These are phyloP conservation scores for Agonopterix heracliana DNA, from an alignment of 2,888 invertebrate species.

Conservation along the genomic window DNA sequence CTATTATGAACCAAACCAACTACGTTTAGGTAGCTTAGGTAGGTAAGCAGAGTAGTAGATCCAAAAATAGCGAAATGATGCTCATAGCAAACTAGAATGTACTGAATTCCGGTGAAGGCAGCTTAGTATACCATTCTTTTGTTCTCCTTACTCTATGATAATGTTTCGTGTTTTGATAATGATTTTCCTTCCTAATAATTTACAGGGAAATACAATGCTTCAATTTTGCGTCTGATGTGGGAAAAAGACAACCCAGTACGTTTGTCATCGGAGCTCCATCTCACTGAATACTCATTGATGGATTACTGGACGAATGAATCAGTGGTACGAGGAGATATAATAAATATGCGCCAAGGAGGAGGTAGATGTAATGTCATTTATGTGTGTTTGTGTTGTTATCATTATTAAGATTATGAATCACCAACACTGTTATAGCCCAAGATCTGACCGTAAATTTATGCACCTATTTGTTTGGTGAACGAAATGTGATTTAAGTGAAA, in stretches of 20 bases:
- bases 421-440: slow-evolving; percentile 3
- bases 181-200: slow-evolving; percentile 25
- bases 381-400: slow-evolving; percentile 29
- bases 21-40: too few relatives aligned
- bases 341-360: slow-evolving; percentile 82
- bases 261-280: slow-evolving; percentile 83
- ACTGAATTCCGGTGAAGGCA: too few relatives aligned
- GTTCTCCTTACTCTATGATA: background rate
- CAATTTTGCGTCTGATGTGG: slow-evolving; percentile 85
- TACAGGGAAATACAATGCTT: slow-evolving; percentile 88
- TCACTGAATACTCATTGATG: slow-evolving; percentile 86
- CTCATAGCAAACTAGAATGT: too few relatives aligned
- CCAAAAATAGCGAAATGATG: too few relatives aligned
- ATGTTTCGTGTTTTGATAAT: background rate
- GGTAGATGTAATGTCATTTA: slow-evolving; percentile 74
- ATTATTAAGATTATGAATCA: background rate
- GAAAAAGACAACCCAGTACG: slow-evolving; percentile 84
- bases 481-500: too few relatives aligned
- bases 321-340: slow-evolving; percentile 80
- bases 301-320: slow-evolving; percentile 83
- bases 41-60: too few relatives aligned
- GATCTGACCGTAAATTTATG: too few relatives aligned
- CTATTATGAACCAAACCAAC: too few relatives aligned
- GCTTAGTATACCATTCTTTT: too few relatives aligned
- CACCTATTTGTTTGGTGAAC: too few relatives aligned